These are phyloP conservation scores for Theristicus caerulescens DNA, from an alignment of 2,113 vertebrate species.

Conservation along the genomic window DNA sequence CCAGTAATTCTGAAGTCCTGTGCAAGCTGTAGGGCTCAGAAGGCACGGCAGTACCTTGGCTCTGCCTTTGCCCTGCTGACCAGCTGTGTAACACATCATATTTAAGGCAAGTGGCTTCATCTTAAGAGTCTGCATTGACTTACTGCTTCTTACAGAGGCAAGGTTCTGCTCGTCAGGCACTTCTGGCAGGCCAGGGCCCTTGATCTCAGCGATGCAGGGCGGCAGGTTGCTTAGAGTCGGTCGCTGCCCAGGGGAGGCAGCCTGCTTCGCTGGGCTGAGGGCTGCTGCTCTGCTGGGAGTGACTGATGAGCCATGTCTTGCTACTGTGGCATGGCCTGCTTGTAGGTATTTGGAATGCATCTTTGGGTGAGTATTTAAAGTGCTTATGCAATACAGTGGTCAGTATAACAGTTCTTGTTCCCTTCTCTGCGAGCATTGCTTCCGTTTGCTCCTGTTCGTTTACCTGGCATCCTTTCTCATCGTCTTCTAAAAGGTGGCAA, in stretches of 20 bases:
- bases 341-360: not conserved
- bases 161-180: not conserved
- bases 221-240: rapidly evolving
- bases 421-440: not conserved
- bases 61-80: not conserved
- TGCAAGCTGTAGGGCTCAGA: not conserved
- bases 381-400: not conserved
- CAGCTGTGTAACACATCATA: rapidly evolving
- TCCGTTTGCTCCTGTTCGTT: not conserved
- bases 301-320: not conserved
- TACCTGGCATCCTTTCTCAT: not conserved
- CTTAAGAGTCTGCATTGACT: not conserved
- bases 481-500: not conserved
- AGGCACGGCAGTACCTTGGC: not conserved
- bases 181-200: not conserved
- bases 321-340: rapidly evolving
- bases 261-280: not conserved
- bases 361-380: not conserved
- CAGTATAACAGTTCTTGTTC: not conserved
- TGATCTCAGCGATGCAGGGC: rapidly evolving
- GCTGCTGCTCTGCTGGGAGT: not conserved
- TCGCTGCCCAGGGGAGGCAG: not conserved
- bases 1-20: not conserved
- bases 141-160: not conserved
- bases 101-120: not conserved